Percentiles rank a stretch among this genome's conserved stretches.
Conservation (phyloP, 92 coral and sea anemone genomes). For the Epizoanthus rinbou region DNA sequence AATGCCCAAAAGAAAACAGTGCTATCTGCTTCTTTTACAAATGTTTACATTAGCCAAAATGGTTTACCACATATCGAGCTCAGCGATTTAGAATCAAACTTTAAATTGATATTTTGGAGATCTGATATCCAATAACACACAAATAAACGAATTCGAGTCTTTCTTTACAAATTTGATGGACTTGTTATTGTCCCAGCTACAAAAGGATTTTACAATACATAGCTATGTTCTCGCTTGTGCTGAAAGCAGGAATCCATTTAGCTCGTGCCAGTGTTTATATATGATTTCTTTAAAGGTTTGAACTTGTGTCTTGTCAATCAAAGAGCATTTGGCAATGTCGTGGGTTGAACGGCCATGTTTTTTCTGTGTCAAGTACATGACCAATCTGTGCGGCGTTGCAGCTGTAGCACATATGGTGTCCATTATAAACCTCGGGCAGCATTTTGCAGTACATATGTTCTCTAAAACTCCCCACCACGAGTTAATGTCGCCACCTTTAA, state of each 20-base stretch:
- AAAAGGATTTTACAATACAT: too few species aligned
- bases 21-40: slow-evolving; percentile 22
- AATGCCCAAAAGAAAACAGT: slow-evolving; percentile 39
- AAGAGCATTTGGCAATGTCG: not conserved
- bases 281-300: slow-evolving; percentile 33
- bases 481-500: slow-evolving; percentile 41
- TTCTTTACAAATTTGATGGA: too few species aligned
- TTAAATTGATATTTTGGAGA: not conserved
- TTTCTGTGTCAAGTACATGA: slow-evolving; percentile 7
- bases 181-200: too few species aligned
- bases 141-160: too few species aligned
- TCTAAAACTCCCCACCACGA: slow-evolving; percentile 67
- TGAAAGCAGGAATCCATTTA: slow-evolving; percentile 37
- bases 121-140: too few species aligned
- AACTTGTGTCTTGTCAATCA: slow-evolving; percentile 43
- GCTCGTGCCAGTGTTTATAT: slow-evolving; percentile 44
- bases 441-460: slow-evolving; percentile 62
- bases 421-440: slow-evolving; percentile 50
- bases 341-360: slow-evolving; percentile 41
- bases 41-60: slow-evolving; percentile 36
- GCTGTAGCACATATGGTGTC: slow-evolving; percentile 49
- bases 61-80: slow-evolving; percentile 15
- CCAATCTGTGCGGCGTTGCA: slow-evolving; percentile 5
- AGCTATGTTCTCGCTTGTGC: not conserved
- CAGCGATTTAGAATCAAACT: not conserved